Evolutionary conservation across 2,113 vertebrate genomes (phyloP), one percentile per base, ranked within the genome.

Genomic region (Riparia riparia): DNA sequence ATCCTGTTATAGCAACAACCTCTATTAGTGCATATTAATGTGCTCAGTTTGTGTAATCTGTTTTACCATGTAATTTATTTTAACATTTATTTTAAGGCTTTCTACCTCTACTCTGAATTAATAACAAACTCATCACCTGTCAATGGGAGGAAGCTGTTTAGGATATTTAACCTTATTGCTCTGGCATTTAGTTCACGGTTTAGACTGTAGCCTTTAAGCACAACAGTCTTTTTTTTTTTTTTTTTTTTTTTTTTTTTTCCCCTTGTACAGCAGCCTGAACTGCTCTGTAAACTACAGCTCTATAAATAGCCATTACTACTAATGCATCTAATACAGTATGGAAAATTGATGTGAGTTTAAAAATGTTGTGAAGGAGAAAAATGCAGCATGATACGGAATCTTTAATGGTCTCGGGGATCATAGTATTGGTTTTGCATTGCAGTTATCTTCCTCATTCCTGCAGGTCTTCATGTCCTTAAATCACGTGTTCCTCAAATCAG

Each of bases 21-120:
- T 88, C 81, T 83, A 82, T 93, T 94, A 95, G 68, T 61, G 72
- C 72, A 49, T 95, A 86, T 92, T 92, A 93, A 94, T 86, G 70
- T 74, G 61, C 57, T 89, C 49, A 68, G 80, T 93, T 90, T 79
- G 72, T 92, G 41, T 74, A 80, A 78, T 96, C 81, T 96, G 22
- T 93, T 93, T 97, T 80, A 85, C 69, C 79, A 32, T 65, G 63
- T 74, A 82, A 91, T 96, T 94, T 91, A 56, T 90, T 93, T 95
- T 93, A 93, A 66, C 64, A 37, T 87, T 78, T 94, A 70, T 95
- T 95, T 91, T 95, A 96, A 91, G 3, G 0, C 83, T 97, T 95
- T 96, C 83, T 92, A 34, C 28, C 17, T 86, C 91, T 84, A 39
- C 34, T 21, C 18, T 77, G 65, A 20, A 51, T 80, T 93, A 85